Percentiles rank a stretch among this genome's conserved stretches.
These are phyloP conservation scores for Dryocosmus kuriphilus DNA, from an alignment of 2,888 invertebrate genomes.

Conservation along the genomic window DNA sequence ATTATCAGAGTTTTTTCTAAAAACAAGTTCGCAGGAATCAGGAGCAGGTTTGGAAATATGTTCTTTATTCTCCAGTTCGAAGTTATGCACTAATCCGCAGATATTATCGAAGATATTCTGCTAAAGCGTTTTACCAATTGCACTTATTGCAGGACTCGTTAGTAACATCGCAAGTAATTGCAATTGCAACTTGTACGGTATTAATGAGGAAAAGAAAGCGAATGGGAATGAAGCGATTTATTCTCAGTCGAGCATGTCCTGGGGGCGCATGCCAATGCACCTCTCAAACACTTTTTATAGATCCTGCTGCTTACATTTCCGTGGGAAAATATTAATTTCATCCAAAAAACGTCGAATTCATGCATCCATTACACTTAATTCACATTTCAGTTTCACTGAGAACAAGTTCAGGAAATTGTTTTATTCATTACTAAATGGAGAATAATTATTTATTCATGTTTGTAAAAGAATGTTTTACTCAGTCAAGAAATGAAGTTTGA, in stretches of 20 bases:
- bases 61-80: constrained; percentile 15
- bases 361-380: background rate
- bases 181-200: constrained; percentile 47
- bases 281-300: constrained; percentile 26
- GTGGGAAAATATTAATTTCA: constrained; percentile 38
- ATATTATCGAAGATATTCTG: constrained; percentile 47
- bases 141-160: constrained; percentile 45
- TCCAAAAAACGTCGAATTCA: constrained; percentile 12
- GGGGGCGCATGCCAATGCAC: constrained; percentile 27
- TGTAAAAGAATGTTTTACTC: background rate
- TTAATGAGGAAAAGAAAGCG: constrained; percentile 62
- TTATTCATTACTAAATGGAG: constrained; percentile 1
- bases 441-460: background rate
- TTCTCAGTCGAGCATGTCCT: constrained; percentile 37
- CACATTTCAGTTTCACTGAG: background rate
- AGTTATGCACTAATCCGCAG: constrained; percentile 42
- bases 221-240: constrained; percentile 54
- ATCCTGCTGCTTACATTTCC: constrained; percentile 17
- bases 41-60: constrained; percentile 26
- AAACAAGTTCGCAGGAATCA: background rate
- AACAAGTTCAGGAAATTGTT: background rate
- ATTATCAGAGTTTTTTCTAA: background rate
- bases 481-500: background rate
- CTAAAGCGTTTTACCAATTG: constrained; percentile 41
- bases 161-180: constrained; percentile 50